Percentiles rank a stretch among this genome's conserved stretches.
phyloP scores from a whole-genome alignment of 1,140 invertebrate species.

The Trialeurodes vaporariorum region DNA sequence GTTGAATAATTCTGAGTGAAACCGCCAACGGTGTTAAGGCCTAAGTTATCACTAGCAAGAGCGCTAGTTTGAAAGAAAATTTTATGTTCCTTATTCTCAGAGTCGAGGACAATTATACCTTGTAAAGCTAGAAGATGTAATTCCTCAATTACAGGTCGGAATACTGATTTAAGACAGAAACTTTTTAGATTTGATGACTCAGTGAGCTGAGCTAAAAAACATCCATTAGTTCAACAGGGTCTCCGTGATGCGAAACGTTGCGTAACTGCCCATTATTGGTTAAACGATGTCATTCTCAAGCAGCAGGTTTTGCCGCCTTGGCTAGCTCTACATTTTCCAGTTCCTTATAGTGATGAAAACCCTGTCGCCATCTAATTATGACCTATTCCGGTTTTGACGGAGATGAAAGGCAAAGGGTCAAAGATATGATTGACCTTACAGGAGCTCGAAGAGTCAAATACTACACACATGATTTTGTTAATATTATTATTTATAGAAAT shows the following conservation, averaged over 20 bases:
- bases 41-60: not conserved
- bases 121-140: not conserved
- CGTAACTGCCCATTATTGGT: conserved; percentile 88
- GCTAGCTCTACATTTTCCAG: conserved; percentile 82
- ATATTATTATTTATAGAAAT: conserved; percentile 43
- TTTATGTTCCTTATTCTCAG: not conserved
- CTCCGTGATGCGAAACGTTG: conserved; percentile 69
- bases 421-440: conserved; percentile 66
- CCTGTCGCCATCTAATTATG: conserved; percentile 50
- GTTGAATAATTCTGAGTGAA: not conserved
- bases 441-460: conserved; percentile 52
- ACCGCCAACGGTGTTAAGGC: not conserved
- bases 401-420: conserved; percentile 67
- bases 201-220: not conserved
- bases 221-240: too few relatives aligned
- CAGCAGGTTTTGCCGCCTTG: conserved; percentile 80
- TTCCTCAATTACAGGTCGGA: not conserved
- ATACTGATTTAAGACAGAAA: not conserved
- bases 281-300: conserved; percentile 75
- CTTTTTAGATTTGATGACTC: not conserved
- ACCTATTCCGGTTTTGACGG: conserved; percentile 74
- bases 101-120: not conserved
- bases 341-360: conserved; percentile 52
- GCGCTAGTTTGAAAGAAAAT: not conserved
- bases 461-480: conserved; percentile 16